Conservation (phyloP, 1,140 invertebrate species). For the Nautilus pompilius region DNA sequence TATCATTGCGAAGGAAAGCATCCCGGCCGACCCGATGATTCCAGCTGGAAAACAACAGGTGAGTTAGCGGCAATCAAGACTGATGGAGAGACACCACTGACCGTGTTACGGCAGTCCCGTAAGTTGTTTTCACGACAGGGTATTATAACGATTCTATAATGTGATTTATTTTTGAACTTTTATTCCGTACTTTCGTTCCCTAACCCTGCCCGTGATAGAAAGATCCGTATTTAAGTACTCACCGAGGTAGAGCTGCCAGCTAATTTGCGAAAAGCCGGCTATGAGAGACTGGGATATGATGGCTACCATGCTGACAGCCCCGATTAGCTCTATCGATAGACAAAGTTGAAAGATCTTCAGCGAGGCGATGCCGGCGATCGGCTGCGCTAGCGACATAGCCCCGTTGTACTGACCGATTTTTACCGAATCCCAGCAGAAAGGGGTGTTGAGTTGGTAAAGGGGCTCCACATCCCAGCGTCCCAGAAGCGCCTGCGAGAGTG, state of each 20-base stretch:
- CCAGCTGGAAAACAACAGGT: not conserved
- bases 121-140: too few species aligned
- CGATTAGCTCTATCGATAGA: slow-evolving; percentile 4
- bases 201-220: too few species aligned
- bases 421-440: slow-evolving; percentile 16
- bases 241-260: too few species aligned
- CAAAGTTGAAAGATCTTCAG: slow-evolving; percentile 9
- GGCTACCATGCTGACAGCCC: slow-evolving; percentile 5
- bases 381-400: not conserved
- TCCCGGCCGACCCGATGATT: not conserved
- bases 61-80: too few species aligned
- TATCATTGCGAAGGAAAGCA: slow-evolving; percentile 1
- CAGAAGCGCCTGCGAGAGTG: not conserved
- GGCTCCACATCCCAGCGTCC: slow-evolving; percentile 5
- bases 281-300: too few species aligned
- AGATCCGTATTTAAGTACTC: too few species aligned
- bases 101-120: too few species aligned
- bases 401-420: slow-evolving; percentile 8
- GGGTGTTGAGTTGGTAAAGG: slow-evolving; percentile 12
- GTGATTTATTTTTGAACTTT: too few species aligned
- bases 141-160: too few species aligned
- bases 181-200: too few species aligned
- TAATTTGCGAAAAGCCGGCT: too few species aligned
- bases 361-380: slow-evolving; percentile 1
- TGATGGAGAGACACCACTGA: too few species aligned